A percentile compares a stretch with the other conserved stretches of the same genome.
Conservation (phyloP, 2,113 vertebrate species). For the Chlamydotis undulata region DNA sequence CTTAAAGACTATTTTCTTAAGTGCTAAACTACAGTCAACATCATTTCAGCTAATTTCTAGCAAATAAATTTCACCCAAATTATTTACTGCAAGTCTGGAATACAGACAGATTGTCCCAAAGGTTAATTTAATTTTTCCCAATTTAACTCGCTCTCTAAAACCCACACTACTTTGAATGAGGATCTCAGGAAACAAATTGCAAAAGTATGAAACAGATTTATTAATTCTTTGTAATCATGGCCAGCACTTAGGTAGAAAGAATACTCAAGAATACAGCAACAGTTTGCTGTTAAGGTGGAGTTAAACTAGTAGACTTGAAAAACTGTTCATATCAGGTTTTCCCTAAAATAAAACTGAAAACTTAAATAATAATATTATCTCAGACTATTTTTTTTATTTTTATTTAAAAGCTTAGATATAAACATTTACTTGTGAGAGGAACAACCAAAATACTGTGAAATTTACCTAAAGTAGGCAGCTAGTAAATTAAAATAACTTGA, state of each 20-base stretch:
- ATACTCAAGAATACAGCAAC: not conserved
- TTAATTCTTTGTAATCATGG: not conserved
- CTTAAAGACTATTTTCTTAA: not conserved
- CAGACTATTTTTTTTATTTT: not conserved
- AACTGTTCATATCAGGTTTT: not conserved
- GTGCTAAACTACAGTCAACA: not conserved
- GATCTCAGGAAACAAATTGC: not conserved
- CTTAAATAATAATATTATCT: not conserved
- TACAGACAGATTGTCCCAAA: not conserved
- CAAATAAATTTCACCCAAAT: not conserved
- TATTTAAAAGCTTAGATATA: not conserved
- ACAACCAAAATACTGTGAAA: not conserved
- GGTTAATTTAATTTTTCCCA: conserved; percentile 3
- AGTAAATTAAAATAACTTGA: not conserved
- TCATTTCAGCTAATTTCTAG: not conserved
- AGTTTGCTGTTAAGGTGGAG: not conserved
- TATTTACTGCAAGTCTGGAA: not conserved
- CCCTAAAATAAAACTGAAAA: not conserved
- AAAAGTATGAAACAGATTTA: not conserved
- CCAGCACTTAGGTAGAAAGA: not conserved
- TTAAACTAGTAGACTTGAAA: not conserved
- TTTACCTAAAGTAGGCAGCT: not conserved
- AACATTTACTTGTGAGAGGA: not conserved
- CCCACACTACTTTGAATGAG: not conserved
- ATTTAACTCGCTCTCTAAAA: not conserved